Evolutionary conservation across 1,140 invertebrate species (phyloP).

Genomic region (Zaprionus inermis): DNA sequence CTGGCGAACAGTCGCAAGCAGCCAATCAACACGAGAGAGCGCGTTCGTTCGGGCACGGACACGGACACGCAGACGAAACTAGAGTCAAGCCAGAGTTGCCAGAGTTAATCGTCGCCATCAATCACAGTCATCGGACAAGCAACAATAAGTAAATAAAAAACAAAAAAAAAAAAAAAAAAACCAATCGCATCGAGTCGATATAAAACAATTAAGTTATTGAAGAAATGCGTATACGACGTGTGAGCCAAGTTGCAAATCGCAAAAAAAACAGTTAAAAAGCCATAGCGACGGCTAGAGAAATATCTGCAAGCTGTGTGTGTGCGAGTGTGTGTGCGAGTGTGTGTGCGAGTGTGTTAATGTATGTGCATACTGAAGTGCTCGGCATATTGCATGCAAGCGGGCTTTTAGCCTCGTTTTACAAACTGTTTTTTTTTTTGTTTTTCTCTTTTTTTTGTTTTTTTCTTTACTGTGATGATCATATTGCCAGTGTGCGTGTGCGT

Average conservation of each 20-base stretch:
- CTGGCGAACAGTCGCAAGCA: slow-evolving; percentile 61
- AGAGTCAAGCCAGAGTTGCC: slow-evolving; percentile 1
- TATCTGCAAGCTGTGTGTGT: neutral
- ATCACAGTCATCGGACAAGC: neutral
- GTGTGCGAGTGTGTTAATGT: slow-evolving; percentile 5
- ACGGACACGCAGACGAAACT: neutral
- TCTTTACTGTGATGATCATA: slow-evolving; percentile 9
- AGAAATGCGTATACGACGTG: slow-evolving; percentile 2
- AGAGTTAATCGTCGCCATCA: neutral
- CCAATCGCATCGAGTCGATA: neutral
- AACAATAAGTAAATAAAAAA: slow-evolving; percentile 3
- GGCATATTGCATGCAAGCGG: slow-evolving; percentile 3
- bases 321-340: neutral
- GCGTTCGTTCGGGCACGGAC: slow-evolving; percentile 50
- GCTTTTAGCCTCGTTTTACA: slow-evolving; percentile 29
- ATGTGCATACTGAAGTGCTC: slow-evolving; percentile 3
- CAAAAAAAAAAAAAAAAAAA: neutral
- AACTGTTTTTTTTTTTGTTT: slow-evolving; percentile 8
- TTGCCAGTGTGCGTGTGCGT: slow-evolving; percentile 10
- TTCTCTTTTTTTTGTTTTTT: slow-evolving; percentile 18
- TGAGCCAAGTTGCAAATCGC: neutral
- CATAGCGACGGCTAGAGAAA: neutral
- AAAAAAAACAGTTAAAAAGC: neutral
- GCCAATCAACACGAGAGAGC: slow-evolving; percentile 69
- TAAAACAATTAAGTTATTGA: neutral